These are phyloP conservation scores for Lacerta agilis DNA, from an alignment of 2,797 vertebrate species.

Conservation along the genomic window DNA sequence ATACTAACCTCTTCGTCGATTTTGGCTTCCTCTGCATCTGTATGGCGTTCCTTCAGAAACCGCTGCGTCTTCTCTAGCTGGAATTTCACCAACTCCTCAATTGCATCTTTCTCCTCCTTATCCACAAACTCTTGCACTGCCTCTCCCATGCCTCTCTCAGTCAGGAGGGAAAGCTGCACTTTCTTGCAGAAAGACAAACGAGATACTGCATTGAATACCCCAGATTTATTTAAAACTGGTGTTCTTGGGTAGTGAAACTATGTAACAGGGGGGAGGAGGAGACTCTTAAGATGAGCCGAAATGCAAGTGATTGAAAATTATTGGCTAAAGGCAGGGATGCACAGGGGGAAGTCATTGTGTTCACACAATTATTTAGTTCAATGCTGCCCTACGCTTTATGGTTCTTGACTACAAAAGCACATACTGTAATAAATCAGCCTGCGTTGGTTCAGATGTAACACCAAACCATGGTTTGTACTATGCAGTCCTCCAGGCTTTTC, in stretches of 20 bases:
- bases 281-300: not conserved
- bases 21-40: constrained; percentile 87
- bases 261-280: not conserved
- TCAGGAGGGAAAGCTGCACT: constrained; percentile 93
- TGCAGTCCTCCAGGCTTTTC: no score
- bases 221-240: not conserved
- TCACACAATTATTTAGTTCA: no score
- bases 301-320: not conserved
- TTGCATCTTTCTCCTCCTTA: constrained; percentile 96
- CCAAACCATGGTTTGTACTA: not conserved
- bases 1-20: constrained; percentile 90
- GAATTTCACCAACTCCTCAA: constrained; percentile 93
- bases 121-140: constrained; percentile 98
- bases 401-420: not conserved
- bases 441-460: no score
- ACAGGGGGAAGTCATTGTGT: no score
- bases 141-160: constrained; percentile 96
- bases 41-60: constrained; percentile 88
- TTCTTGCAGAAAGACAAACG: constrained; percentile 77
- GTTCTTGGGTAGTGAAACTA: no score
- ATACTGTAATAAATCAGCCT: not conserved
- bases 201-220: not conserved
- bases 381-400: not conserved
- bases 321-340: no score
- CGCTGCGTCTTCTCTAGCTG: constrained; percentile 95